A percentile compares a stretch with the other conserved stretches of the same genome.
These are phyloP conservation scores for Silvanus unidentatus DNA, from an alignment of 2,888 invertebrate genomes.

Conservation along the genomic window DNA sequence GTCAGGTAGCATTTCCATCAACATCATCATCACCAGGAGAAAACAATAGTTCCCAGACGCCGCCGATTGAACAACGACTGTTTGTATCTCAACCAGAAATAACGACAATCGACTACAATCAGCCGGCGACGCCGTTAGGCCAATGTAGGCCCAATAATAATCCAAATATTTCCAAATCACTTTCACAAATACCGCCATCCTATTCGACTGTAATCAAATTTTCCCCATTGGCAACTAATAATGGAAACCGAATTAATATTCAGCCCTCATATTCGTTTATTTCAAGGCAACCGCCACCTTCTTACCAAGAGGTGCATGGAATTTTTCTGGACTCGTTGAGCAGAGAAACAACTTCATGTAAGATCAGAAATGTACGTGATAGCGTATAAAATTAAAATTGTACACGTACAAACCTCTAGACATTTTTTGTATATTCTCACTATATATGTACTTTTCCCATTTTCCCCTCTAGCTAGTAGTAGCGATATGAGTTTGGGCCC, in stretches of 20 bases:
- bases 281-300: constrained; percentile 29
- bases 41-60: too few species aligned
- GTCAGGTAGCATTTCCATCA: neutral
- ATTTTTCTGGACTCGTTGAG: constrained; percentile 24
- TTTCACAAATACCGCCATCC: neutral
- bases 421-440: neutral
- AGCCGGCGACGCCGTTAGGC: too few species aligned
- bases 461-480: constrained; percentile 24
- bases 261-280: constrained; percentile 23
- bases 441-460: too few species aligned
- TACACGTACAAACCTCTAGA: neutral
- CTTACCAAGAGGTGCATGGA: constrained; percentile 32
- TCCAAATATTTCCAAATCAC: neutral
- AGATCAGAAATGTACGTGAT: constrained; percentile 2
- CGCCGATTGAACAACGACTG: too few species aligned
- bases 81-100: too few species aligned
- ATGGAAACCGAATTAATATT: neutral
- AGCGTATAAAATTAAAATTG: too few species aligned
- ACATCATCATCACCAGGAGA: too few species aligned
- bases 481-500: constrained; percentile 38
- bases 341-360: constrained; percentile 22
- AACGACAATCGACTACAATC: too few species aligned
- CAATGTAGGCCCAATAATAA: too few species aligned
- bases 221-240: neutral
- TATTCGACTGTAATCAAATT: constrained; percentile 3